phyloP scores from a whole-genome alignment of 2,888 invertebrate species.

The Napeogenes inachia region DNA sequence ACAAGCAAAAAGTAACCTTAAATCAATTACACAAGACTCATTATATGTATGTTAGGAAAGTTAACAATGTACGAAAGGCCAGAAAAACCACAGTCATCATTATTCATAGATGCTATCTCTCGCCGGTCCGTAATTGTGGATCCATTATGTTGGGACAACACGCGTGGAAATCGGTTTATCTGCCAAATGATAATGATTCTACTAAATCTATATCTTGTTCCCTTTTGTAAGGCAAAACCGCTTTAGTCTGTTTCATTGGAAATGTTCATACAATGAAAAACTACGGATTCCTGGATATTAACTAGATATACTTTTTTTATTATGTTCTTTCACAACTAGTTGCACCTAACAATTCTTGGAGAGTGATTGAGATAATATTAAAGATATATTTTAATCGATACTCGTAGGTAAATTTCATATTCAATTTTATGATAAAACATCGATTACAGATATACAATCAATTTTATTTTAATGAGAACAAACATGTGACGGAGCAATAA shows the following conservation, averaged over 20 bases:
- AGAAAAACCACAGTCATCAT: constrained; percentile 22
- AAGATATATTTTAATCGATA: too few species aligned
- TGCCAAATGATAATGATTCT: constrained; percentile 11
- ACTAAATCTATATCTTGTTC: neutral
- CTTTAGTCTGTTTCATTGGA: neutral
- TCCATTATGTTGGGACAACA: constrained; percentile 16
- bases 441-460: too few species aligned
- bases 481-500: neutral
- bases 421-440: too few species aligned
- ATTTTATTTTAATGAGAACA: neutral
- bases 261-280: neutral
- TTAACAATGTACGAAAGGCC: constrained; percentile 7
- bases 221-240: neutral
- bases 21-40: neutral
- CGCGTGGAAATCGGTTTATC: constrained; percentile 11
- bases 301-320: too few species aligned
- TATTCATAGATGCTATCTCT: constrained; percentile 24
- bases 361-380: too few species aligned
- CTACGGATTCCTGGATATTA: too few species aligned
- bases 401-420: too few species aligned
- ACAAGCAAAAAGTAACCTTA: constrained; percentile 4
- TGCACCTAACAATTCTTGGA: too few species aligned
- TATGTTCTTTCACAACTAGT: too few species aligned
- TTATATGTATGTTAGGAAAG: neutral
- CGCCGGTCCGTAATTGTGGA: constrained; percentile 18